These are phyloP conservation scores for Hermodice carunculata DNA, from an alignment of 2,888 invertebrate genomes.

Conservation along the genomic window DNA sequence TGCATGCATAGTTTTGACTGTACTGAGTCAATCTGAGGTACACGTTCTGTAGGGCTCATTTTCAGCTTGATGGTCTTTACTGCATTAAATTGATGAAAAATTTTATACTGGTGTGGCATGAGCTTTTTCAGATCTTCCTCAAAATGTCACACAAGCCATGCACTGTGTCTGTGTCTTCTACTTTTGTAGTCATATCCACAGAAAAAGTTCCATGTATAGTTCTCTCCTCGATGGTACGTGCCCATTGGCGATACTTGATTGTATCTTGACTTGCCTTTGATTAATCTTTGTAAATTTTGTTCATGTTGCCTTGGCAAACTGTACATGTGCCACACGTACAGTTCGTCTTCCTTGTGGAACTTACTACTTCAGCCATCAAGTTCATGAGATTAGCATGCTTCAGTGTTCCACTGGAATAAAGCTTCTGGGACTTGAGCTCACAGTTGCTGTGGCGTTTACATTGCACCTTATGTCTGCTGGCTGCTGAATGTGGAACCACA, in stretches of 20 bases:
- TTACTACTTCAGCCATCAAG: conserved; percentile 3
- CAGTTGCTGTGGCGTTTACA: conserved; percentile 19
- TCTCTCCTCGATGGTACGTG: background rate
- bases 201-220: background rate
- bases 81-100: no score
- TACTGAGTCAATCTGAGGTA: conserved; percentile 59
- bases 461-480: conserved; percentile 2
- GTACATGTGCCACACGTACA: conserved; percentile 14
- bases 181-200: conserved; percentile 7
- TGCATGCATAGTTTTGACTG: conserved; percentile 59
- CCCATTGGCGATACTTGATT: background rate
- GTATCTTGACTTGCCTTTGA: no score
- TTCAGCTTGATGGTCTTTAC: conserved; percentile 15
- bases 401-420: conserved; percentile 3
- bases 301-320: conserved; percentile 5
- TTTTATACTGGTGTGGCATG: conserved; percentile 21
- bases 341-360: background rate
- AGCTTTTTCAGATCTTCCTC: conserved; percentile 2
- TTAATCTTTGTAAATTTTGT: conserved; percentile 4
- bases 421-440: conserved; percentile 17
- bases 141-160: conserved; percentile 3
- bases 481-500: conserved; percentile 9
- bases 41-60: background rate
- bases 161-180: background rate
- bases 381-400: background rate